These are phyloP conservation scores for Drosophila stalkeri DNA, from an alignment of 2,888 invertebrate genomes.

Conservation along the genomic window DNA sequence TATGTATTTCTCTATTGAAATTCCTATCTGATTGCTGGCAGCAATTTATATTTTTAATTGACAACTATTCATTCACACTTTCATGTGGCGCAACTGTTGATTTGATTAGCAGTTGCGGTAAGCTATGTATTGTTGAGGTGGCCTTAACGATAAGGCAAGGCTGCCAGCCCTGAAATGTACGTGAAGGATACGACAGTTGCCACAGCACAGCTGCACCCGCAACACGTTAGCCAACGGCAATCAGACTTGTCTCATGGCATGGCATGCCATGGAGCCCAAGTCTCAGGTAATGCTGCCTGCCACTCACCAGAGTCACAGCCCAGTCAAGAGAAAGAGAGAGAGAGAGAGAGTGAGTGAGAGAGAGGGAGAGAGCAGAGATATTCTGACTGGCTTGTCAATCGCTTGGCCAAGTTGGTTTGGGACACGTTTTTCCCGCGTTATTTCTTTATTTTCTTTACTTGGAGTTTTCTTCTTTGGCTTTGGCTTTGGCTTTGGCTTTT, in stretches of 20 bases:
- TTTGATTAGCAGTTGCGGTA: constrained; percentile 14
- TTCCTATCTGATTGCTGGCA: neutral
- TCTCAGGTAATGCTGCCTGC: constrained; percentile 54
- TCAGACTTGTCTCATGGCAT: constrained; percentile 40
- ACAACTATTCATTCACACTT: constrained; percentile 24
- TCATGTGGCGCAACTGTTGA: neutral
- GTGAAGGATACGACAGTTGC: constrained; percentile 34
- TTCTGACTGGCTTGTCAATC: constrained; percentile 65
- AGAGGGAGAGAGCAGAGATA: neutral
- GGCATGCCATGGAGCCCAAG: constrained; percentile 33
- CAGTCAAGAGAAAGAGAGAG: neutral
- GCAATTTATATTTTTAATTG: constrained; percentile 16
- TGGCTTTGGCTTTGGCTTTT: constrained; percentile 14
- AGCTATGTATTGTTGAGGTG: constrained; percentile 5
- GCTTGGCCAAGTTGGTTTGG: constrained; percentile 53
- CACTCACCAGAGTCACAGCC: constrained; percentile 30
- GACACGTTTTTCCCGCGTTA: constrained; percentile 57
- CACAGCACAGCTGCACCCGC: constrained; percentile 56
- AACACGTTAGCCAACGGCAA: constrained; percentile 44
- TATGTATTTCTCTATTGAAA: neutral
- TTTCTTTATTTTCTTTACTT: constrained; percentile 42
- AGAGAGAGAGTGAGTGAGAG: neutral
- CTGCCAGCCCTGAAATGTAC: constrained; percentile 30
- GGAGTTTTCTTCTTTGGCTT: constrained; percentile 4
- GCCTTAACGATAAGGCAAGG: constrained; percentile 13